Evolutionary conservation across 2,888 invertebrate genomes (phyloP).

Genomic region (Aphidoletes aphidimyza): DNA sequence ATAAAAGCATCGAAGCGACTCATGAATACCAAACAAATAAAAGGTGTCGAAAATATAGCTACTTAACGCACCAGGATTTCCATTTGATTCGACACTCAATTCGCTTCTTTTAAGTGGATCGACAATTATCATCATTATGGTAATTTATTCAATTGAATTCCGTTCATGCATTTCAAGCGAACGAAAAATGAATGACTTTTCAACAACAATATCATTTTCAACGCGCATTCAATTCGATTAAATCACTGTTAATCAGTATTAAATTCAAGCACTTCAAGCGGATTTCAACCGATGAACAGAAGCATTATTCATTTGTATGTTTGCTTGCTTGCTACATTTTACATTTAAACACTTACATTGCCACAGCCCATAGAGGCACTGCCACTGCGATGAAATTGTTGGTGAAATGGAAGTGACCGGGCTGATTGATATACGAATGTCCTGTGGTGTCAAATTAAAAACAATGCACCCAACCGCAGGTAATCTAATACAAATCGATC

Average conservation of each 20-base stretch:
- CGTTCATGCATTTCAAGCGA: conserved; percentile 8
- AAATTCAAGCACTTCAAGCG: conserved; percentile 24
- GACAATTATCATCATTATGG: conserved; percentile 51
- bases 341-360: neutral
- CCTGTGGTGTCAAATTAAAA: conserved; percentile 54
- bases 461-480: neutral
- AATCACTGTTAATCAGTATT: conserved; percentile 49
- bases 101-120: neutral
- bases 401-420: neutral
- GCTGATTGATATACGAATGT: neutral
- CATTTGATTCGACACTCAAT: neutral
- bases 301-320: conserved; percentile 24
- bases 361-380: neutral
- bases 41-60: conserved; percentile 37
- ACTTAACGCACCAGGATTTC: conserved; percentile 51
- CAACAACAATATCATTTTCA: conserved; percentile 25
- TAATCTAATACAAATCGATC: conserved; percentile 14
- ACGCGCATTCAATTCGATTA: neutral
- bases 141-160: conserved; percentile 52
- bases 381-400: too few relatives aligned
- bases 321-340: neutral
- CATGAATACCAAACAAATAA: neutral
- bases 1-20: neutral
- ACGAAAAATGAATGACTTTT: conserved; percentile 15
- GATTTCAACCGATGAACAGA: neutral